These are phyloP conservation scores for Pica pica DNA, from an alignment of 2,113 vertebrate species.

Conservation along the genomic window DNA sequence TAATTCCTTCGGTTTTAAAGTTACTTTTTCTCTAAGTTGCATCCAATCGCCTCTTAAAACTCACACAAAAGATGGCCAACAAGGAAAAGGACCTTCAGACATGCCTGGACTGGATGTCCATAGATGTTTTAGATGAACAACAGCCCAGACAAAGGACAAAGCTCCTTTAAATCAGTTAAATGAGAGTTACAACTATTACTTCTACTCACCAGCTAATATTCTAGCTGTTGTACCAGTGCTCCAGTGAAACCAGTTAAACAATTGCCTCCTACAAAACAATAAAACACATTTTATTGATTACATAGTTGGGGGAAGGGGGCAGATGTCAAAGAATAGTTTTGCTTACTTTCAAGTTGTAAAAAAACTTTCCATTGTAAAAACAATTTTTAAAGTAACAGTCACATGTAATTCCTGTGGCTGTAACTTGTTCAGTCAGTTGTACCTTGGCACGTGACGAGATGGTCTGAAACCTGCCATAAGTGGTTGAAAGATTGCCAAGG, in stretches of 20 bases:
- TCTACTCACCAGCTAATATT: constrained; percentile 81
- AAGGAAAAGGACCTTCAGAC: neutral
- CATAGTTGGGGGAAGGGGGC: fast-evolving
- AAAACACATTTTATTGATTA: neutral
- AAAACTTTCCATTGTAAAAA: neutral
- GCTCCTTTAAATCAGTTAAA: neutral
- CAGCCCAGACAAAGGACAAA: neutral
- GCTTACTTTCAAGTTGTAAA: neutral
- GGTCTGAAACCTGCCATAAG: constrained; percentile 81
- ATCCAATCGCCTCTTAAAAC: neutral
- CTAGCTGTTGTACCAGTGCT: constrained; percentile 75
- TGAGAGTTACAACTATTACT: neutral
- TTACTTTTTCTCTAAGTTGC: neutral
- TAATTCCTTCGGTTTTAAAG: neutral
- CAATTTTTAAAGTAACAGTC: neutral
- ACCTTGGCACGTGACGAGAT: constrained; percentile 76
- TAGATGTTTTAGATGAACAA: neutral
- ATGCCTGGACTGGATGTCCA: neutral
- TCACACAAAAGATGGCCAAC: neutral
- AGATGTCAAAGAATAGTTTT: neutral
- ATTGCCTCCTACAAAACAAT: constrained; percentile 72
- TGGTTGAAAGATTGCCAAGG: constrained; percentile 75
- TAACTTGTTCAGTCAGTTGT: neutral
- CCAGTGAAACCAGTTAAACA: constrained; percentile 86
- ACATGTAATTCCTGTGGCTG: neutral